Percentiles rank a stretch among this genome's conserved stretches.
phyloP scores from a whole-genome alignment of 2,113 vertebrate genomes.

The Aspiorhynchus laticeps region DNA sequence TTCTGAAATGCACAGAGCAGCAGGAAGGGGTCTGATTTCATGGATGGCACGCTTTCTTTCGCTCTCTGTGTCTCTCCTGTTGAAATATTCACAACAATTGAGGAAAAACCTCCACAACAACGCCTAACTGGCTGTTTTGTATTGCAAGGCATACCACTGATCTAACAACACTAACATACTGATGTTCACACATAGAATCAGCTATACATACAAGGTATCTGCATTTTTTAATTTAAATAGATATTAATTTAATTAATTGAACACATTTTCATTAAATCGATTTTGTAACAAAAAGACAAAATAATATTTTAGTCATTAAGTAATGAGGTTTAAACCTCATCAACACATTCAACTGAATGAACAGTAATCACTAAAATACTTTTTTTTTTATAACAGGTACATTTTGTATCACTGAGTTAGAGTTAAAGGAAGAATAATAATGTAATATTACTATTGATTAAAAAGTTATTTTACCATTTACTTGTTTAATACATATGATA shows the following conservation, averaged over 20 bases:
- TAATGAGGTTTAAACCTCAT: neutral
- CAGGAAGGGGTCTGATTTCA: slow-evolving; percentile 68
- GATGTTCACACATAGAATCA: neutral
- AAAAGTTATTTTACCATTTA: neutral
- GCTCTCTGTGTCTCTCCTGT: neutral
- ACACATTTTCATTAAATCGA: neutral
- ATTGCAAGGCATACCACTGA: neutral
- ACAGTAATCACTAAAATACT: neutral
- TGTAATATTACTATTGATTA: neutral
- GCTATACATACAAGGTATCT: too few species aligned
- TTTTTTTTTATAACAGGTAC: too few species aligned
- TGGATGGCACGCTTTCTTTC: slow-evolving; percentile 47
- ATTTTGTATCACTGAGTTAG: neutral
- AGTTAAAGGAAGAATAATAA: neutral
- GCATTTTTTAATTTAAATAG: neutral
- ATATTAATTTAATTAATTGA: neutral
- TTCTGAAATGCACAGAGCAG: slow-evolving; percentile 71
- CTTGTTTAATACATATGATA: neutral
- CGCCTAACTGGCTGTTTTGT: neutral
- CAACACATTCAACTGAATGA: neutral
- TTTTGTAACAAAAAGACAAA: neutral
- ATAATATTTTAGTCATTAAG: neutral
- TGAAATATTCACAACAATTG: slow-evolving; percentile 37
- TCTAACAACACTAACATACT: neutral
- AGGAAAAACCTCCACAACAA: slow-evolving; percentile 22